phyloP scores from a whole-genome alignment of 2,797 vertebrate species.

The Peromyscus attwateri region DNA sequence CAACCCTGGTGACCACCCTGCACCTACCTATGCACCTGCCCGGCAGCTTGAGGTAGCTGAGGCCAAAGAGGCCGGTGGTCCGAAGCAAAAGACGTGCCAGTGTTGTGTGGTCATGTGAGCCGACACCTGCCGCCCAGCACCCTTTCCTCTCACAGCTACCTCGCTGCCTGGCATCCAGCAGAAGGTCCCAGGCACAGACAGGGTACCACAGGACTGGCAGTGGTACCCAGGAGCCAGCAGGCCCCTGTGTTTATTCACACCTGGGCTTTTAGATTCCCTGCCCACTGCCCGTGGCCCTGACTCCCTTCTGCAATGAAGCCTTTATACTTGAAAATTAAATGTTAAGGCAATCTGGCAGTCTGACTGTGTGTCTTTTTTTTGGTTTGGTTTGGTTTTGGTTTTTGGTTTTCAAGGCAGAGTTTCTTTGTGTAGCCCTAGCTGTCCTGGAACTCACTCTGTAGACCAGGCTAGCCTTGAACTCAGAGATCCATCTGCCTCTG shows the following conservation, averaged over 20 bases:
- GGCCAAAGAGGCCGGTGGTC: slow-evolving; percentile 71
- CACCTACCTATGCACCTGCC: slow-evolving; percentile 72
- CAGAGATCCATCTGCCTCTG: background rate
- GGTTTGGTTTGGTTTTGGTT: background rate
- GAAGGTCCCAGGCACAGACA: slow-evolving; percentile 38
- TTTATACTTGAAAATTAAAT: slow-evolving; percentile 85
- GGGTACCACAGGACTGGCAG: background rate
- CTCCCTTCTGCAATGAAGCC: slow-evolving; percentile 57
- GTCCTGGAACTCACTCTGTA: background rate
- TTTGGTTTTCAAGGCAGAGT: background rate
- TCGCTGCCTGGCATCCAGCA: slow-evolving; percentile 74
- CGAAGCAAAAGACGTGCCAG: slow-evolving; percentile 85
- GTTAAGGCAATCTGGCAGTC: background rate
- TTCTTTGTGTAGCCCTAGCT: background rate
- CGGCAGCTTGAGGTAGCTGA: slow-evolving; percentile 61
- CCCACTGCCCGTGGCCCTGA: slow-evolving; percentile 70
- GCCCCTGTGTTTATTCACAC: background rate
- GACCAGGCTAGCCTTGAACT: background rate
- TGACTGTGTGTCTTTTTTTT: background rate
- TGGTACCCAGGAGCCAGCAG: slow-evolving; percentile 40
- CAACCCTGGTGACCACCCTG: slow-evolving; percentile 59
- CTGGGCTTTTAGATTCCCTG: slow-evolving; percentile 40
- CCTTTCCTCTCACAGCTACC: slow-evolving; percentile 79
- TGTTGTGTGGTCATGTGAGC: slow-evolving; percentile 86
- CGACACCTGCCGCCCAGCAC: background rate